These are phyloP conservation scores for Epinephelus malabaricus DNA, from an alignment of 2,797 vertebrate species.

Conservation along the genomic window DNA sequence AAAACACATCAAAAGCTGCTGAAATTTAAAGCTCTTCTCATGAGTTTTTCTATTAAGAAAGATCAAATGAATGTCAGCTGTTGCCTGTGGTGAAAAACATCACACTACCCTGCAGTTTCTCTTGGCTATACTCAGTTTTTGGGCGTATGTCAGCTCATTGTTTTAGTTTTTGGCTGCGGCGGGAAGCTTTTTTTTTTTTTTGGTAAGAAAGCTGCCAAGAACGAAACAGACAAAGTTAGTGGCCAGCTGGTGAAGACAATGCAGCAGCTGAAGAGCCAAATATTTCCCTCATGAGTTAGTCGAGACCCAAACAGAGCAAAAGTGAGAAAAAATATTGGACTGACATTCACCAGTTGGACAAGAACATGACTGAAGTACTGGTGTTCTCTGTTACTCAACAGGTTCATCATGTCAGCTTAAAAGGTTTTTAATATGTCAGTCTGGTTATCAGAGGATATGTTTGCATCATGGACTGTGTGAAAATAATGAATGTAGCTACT, in stretches of 20 bases:
- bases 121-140: neutral
- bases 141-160: neutral
- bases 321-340: too few relatives aligned
- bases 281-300: too few relatives aligned
- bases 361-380: neutral
- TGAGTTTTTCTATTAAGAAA: neutral
- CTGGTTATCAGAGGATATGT: too few relatives aligned
- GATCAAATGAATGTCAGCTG: neutral
- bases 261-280: neutral
- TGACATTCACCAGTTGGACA: neutral
- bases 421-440: too few relatives aligned
- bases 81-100: neutral
- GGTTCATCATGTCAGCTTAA: too few relatives aligned
- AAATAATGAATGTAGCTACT: too few relatives aligned
- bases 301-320: neutral
- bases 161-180: neutral
- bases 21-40: neutral
- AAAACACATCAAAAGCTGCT: neutral
- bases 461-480: too few relatives aligned
- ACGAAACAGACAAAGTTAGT: neutral
- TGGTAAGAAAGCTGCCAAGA: neutral
- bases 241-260: neutral
- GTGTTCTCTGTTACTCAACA: too few relatives aligned
- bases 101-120: neutral
- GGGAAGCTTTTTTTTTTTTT: neutral